Evolutionary conservation across 1,140 invertebrate species (phyloP), one percentile per base, ranked within the genome.

Genomic region (Hermetia illucens): DNA sequence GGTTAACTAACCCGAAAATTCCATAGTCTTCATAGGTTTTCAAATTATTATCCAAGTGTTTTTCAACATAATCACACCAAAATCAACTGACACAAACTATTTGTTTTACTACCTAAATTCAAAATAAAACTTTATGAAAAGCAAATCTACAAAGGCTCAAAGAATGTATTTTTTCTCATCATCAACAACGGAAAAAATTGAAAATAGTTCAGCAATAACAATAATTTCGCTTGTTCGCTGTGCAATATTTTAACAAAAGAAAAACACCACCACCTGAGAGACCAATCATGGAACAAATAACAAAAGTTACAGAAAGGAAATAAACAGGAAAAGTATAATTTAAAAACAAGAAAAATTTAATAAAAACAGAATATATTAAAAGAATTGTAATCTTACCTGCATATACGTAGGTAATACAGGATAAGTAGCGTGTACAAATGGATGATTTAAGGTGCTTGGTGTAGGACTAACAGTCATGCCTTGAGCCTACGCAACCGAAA

Each of bases 401-500:
- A 58, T 53, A 53, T 58, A 60, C 52, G 55, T 56, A 55, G 57
- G 55, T 50, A 58, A 51, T 47, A 58, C 57, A 54, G 55, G 55
- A 61, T 55, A 60, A 58, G 51, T 56, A 57, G 58, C 52, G 47
- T 61, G 57, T 52, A 58, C 50, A 56, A 57, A 61, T 53, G 53
- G 55, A 61, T 61, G 57, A 53, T 58, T 60, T 49, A 60, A 55
- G 52, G 58, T 61, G 58, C 60, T 54, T 55, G 57, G 58, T 55
- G 58, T 57, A 52, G 58, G 58, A 60, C 55, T 60, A 51, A 60
- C 57, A 44, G 57, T 60, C 58, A 61, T 61, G 50, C 58, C 57
- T 55, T 61, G 58, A 55, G 58, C 58, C 58, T 61, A 52, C 31
- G 9, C n/a, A n/a, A 31, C 18, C 27, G 18, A 27, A 33, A 34